phyloP scores from a whole-genome alignment of 1,140 invertebrate genomes.

The Phortica variegata region DNA sequence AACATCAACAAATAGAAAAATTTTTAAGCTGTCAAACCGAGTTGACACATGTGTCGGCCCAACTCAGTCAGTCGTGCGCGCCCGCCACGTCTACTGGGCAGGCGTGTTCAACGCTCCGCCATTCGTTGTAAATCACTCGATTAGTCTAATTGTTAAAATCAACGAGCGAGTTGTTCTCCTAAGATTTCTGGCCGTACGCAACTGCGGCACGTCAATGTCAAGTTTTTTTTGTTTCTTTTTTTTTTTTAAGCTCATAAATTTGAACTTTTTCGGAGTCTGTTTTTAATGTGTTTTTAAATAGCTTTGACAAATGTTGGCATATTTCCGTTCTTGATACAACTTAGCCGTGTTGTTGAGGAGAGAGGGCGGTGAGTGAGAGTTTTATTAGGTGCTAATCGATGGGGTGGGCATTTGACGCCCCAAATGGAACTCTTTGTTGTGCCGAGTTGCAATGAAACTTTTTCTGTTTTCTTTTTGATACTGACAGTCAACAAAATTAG shows the following conservation, averaged over 20 bases:
- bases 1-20: no score
- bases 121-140: constrained; percentile 44
- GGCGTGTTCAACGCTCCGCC: not conserved
- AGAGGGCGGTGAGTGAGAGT: no score
- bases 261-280: constrained; percentile 12
- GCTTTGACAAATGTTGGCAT: constrained; percentile 36
- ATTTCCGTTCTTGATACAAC: not conserved
- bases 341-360: no score
- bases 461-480: not conserved
- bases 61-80: no score
- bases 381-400: constrained; percentile 22
- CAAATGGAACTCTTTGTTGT: not conserved
- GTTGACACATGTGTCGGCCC: constrained; percentile 42
- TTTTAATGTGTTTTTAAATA: constrained; percentile 46
- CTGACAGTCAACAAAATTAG: constrained; percentile 27
- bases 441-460: not conserved
- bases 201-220: constrained; percentile 33
- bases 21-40: constrained; percentile 53
- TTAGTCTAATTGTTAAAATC: constrained; percentile 52
- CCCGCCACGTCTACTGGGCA: not conserved
- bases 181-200: constrained; percentile 1
- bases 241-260: constrained; percentile 3
- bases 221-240: constrained; percentile 26
- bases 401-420: not conserved
- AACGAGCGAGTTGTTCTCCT: constrained; percentile 1